Evolutionary conservation across 1,140 invertebrate species (phyloP).

Genomic region (Zelostemma sp.): DNA sequence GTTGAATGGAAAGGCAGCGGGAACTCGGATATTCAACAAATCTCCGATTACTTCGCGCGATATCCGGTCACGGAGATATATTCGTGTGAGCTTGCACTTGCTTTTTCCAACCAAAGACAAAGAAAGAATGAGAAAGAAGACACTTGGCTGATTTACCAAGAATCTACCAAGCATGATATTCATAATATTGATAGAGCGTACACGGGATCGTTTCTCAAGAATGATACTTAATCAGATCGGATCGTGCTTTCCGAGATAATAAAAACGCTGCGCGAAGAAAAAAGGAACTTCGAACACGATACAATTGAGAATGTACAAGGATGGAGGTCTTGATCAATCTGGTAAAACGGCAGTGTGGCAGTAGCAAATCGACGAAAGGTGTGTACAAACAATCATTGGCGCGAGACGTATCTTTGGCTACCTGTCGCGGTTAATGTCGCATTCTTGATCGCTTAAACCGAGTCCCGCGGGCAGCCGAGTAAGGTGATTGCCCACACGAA

Average conservation of each 20-base stretch:
- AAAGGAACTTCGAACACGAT: too few relatives aligned
- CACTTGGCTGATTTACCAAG: conserved; percentile 50
- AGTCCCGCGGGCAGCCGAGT: conserved; percentile 43
- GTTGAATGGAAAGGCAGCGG: too few relatives aligned
- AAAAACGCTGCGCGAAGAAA: too few relatives aligned
- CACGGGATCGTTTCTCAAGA: conserved; percentile 34
- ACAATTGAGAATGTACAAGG: too few relatives aligned
- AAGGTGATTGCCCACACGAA: conserved; percentile 59
- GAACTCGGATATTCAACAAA: conserved; percentile 10
- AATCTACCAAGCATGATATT: conserved; percentile 56
- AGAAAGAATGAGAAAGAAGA: conserved; percentile 12
- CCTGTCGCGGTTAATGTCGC: conserved; percentile 45
- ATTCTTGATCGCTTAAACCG: conserved; percentile 26
- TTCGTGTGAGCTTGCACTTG: conserved; percentile 40
- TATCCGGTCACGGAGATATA: conserved; percentile 51
- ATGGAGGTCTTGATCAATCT: background rate
- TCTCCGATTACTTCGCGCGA: conserved; percentile 35
- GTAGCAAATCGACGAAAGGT: conserved; percentile 39
- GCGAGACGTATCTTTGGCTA: conserved; percentile 35
- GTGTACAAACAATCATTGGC: conserved; percentile 40
- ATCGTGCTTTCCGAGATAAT: too few relatives aligned
- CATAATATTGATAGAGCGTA: conserved; percentile 55
- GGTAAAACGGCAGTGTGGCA: background rate
- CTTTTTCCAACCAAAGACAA: conserved; percentile 14
- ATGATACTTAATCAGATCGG: too few relatives aligned